Conservation (phyloP, 2,888 invertebrate genomes). For the Melieria crassipennis region DNA sequence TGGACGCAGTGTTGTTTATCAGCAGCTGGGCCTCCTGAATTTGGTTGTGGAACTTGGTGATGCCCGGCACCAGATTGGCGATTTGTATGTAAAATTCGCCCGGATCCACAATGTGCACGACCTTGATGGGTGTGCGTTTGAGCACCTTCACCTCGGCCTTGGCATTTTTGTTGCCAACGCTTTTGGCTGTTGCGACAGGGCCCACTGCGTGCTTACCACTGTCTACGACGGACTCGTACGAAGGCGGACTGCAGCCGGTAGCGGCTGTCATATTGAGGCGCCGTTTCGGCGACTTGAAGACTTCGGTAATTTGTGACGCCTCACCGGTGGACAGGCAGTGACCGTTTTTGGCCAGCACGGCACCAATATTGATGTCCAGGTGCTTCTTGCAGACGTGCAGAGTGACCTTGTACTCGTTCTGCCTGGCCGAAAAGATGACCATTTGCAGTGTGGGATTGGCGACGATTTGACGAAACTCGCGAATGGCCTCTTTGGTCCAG, state of each 20-base stretch:
- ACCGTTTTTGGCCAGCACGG: slow-evolving; percentile 67
- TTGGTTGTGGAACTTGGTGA: slow-evolving; percentile 66
- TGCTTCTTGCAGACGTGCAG: slow-evolving; percentile 61
- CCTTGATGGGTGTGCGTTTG: slow-evolving; percentile 55
- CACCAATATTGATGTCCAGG: slow-evolving; percentile 68
- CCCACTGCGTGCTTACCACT: not conserved
- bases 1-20: slow-evolving; percentile 22
- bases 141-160: slow-evolving; percentile 13
- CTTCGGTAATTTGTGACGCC: slow-evolving; percentile 39
- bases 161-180: not conserved
- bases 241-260: not conserved
- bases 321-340: slow-evolving; percentile 68
- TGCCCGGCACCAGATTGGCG: slow-evolving; percentile 66
- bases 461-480: slow-evolving; percentile 61
- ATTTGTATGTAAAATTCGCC: slow-evolving; percentile 72
- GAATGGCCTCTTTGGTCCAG: slow-evolving; percentile 62
- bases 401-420: slow-evolving; percentile 59
- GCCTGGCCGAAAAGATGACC: slow-evolving; percentile 53
- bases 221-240: slow-evolving; percentile 26
- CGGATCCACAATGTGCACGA: slow-evolving; percentile 69
- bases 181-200: not conserved
- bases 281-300: slow-evolving; percentile 34
- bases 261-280: not conserved
- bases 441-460: slow-evolving; percentile 62
- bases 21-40: slow-evolving; percentile 65